Evolutionary conservation across 1,140 invertebrate genomes (phyloP).

Genomic region (Dendroctonus ponderosae): DNA sequence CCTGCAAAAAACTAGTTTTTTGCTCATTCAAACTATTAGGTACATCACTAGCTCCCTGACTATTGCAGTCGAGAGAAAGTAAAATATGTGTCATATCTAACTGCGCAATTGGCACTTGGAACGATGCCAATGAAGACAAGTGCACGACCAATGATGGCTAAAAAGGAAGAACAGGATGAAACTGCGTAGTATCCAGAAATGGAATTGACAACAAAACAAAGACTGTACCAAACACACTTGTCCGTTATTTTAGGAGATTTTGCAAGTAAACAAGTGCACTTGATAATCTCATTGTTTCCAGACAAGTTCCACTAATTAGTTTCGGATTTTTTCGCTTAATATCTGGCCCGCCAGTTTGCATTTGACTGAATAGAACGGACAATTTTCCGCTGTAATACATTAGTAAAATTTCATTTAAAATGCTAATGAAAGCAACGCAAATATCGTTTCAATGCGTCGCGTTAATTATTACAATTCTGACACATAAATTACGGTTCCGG

Average conservation of each 20-base stretch:
- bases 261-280: constrained; percentile 1
- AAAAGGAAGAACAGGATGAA: constrained; percentile 10
- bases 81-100: constrained; percentile 23
- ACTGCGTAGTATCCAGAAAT: constrained; percentile 21
- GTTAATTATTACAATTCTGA: constrained; percentile 21
- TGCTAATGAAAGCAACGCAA: constrained; percentile 19
- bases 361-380: too few species aligned
- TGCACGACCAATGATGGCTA: constrained; percentile 16
- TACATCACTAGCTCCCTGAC: neutral
- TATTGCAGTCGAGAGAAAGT: too few species aligned
- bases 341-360: too few species aligned
- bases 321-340: too few species aligned
- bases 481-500: constrained; percentile 11
- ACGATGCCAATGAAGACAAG: constrained; percentile 3
- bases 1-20: too few species aligned
- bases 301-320: too few species aligned
- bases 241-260: neutral
- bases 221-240: constrained; percentile 1
- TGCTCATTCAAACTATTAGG: too few species aligned
- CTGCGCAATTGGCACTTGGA: constrained; percentile 18
- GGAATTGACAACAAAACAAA: constrained; percentile 6
- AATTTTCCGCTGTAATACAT: constrained; percentile 20
- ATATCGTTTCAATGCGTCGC: constrained; percentile 14
- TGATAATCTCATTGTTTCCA: too few species aligned
- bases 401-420: constrained; percentile 18